These are phyloP conservation scores for Empis livida DNA, from an alignment of 2,888 invertebrate genomes.

Conservation along the genomic window DNA sequence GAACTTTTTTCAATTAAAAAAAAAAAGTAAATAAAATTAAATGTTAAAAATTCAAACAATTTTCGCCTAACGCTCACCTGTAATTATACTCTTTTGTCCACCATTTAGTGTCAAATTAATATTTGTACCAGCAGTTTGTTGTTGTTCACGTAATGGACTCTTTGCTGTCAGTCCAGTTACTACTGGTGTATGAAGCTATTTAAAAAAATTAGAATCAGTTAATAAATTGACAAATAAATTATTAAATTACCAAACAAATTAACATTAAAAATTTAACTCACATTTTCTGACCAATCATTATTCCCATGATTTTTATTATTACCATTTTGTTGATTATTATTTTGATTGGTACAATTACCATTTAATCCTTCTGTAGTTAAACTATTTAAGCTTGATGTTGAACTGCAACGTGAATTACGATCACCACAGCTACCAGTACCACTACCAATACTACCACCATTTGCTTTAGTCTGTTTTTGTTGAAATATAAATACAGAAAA, in stretches of 20 bases:
- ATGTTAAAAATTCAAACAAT: neutral
- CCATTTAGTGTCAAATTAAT: conserved; percentile 13
- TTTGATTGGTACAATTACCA: conserved; percentile 1
- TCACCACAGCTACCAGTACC: conserved; percentile 13
- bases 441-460: conserved; percentile 12
- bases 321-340: neutral
- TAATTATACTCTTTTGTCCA: conserved; percentile 13
- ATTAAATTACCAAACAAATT: no score
- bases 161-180: conserved; percentile 22
- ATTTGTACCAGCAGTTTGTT: conserved; percentile 21
- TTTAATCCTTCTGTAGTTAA: conserved; percentile 36
- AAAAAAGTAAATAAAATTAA: neutral
- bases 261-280: conserved; percentile 14
- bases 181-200: conserved; percentile 12
- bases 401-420: conserved; percentile 49
- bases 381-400: conserved; percentile 48
- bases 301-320: conserved; percentile 2
- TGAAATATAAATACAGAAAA: neutral
- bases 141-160: conserved; percentile 38
- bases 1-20: neutral
- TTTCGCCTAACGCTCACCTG: conserved; percentile 11
- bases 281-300: conserved; percentile 32
- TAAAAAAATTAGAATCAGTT: conserved; percentile 1
- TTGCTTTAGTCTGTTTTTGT: no score
- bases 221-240: neutral